Evolutionary conservation across 2,888 invertebrate species (phyloP).

Genomic region (Leptarthrus brevirostris): DNA sequence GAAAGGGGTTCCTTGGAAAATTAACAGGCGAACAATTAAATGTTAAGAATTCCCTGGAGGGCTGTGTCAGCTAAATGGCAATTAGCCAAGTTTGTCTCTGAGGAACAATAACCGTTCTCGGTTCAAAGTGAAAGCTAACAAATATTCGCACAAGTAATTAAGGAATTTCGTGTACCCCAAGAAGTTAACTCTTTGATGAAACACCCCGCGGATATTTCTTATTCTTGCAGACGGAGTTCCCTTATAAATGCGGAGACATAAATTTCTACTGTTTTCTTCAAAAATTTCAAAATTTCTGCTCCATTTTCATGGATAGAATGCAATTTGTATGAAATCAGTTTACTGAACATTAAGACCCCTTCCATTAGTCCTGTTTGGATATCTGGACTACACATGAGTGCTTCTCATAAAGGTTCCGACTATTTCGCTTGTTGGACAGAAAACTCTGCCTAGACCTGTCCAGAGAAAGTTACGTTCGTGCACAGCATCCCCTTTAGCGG

Average conservation of each 20-base stretch:
- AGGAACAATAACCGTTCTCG: constrained; percentile 56
- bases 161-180: constrained; percentile 52
- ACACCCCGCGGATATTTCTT: constrained; percentile 35
- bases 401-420: background rate
- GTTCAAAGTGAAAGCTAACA: constrained; percentile 54
- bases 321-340: too few species aligned
- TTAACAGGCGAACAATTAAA: constrained; percentile 42
- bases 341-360: background rate
- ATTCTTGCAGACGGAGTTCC: background rate
- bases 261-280: background rate
- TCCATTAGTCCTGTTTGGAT: too few species aligned
- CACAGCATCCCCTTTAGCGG: constrained; percentile 12
- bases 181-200: constrained; percentile 42
- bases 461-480: background rate
- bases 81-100: constrained; percentile 57
- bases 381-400: too few species aligned
- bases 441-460: background rate
- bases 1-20: constrained; percentile 14
- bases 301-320: too few species aligned
- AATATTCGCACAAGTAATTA: constrained; percentile 56
- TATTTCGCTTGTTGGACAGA: constrained; percentile 7
- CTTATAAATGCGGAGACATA: background rate
- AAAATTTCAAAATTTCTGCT: too few species aligned
- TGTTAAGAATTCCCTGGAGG: constrained; percentile 43
- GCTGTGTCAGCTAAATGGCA: constrained; percentile 55